Conservation (phyloP, 53 echinoderm and acorn worm genomes). For the Actinopyga echinites region DNA sequence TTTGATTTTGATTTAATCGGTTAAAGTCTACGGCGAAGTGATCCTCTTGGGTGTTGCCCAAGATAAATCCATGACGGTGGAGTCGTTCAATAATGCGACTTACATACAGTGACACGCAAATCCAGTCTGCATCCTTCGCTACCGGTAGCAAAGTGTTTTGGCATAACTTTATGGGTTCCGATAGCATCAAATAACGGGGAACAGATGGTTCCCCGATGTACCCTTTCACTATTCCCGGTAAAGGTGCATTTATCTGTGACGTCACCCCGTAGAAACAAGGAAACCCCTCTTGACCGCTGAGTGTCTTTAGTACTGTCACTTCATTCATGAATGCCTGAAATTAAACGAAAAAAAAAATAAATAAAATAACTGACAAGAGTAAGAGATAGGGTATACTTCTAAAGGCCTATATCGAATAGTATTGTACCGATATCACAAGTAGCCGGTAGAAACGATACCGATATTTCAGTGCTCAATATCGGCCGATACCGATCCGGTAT, state of each 20-base stretch:
- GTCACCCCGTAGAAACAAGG: slow-evolving; percentile 1
- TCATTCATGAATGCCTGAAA: slow-evolving; percentile 17
- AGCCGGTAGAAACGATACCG: not conserved
- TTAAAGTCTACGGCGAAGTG: not conserved
- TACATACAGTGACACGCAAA: slow-evolving; percentile 22
- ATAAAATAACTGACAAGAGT: no score
- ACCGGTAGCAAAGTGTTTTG: not conserved
- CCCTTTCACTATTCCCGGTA: slow-evolving; percentile 14
- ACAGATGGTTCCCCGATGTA: not conserved
- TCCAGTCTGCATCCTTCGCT: slow-evolving; percentile 25
- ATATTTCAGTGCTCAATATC: no score
- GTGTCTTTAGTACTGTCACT: not conserved
- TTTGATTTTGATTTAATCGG: not conserved
- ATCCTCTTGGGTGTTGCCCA: not conserved
- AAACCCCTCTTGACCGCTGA: slow-evolving; percentile 18
- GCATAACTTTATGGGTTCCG: slow-evolving; percentile 24
- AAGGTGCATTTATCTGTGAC: not conserved
- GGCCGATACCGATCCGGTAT: not conserved
- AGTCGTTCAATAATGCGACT: not conserved
- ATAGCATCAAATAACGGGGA: slow-evolving; percentile 6
- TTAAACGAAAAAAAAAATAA: not conserved
- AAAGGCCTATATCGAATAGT: not conserved
- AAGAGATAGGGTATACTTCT: not conserved
- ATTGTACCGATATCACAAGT: not conserved
- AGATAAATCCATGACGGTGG: not conserved